Percentiles rank a stretch among this genome's conserved stretches.
Evolutionary conservation across 2,113 vertebrate species (phyloP).

Genomic region (Nerophis lumbriciformis): DNA sequence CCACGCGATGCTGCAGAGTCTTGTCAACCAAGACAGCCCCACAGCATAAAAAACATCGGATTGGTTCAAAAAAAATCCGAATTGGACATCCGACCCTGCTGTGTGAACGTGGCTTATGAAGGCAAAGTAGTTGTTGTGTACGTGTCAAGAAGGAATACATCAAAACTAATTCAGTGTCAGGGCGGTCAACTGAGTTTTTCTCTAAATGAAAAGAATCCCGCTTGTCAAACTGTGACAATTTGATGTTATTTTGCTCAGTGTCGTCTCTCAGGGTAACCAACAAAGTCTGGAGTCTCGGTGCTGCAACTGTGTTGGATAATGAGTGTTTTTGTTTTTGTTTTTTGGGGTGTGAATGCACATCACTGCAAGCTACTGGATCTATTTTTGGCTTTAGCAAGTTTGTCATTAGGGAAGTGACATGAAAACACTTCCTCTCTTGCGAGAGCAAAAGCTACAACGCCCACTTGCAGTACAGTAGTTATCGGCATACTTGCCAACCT

Average conservation of each 20-base stretch:
- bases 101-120: too few relatives aligned
- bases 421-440: neutral
- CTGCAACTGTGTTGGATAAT: conserved; percentile 45
- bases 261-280: conserved; percentile 24
- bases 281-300: conserved; percentile 35
- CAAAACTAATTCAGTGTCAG: too few relatives aligned
- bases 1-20: too few relatives aligned
- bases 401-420: conserved; percentile 17
- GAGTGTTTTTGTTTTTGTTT: conserved; percentile 37
- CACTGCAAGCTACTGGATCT: conserved; percentile 24
- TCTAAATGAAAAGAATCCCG: conserved; percentile 23
- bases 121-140: neutral
- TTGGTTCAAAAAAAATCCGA: neutral
- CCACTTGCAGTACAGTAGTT: too few relatives aligned
- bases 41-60: too few relatives aligned
- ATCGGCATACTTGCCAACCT: too few relatives aligned
- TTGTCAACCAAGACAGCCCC: too few relatives aligned
- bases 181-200: conserved; percentile 23
- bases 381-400: conserved; percentile 26
- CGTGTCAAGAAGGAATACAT: too few relatives aligned
- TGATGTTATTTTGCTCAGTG: conserved; percentile 7
- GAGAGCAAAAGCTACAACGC: too few relatives aligned
- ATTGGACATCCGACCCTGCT: too few relatives aligned
- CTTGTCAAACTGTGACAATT: conserved; percentile 25
- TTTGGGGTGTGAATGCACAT: neutral